Evolutionary conservation across 2,797 vertebrate species (phyloP).

Genomic region (Mustela erminea): DNA sequence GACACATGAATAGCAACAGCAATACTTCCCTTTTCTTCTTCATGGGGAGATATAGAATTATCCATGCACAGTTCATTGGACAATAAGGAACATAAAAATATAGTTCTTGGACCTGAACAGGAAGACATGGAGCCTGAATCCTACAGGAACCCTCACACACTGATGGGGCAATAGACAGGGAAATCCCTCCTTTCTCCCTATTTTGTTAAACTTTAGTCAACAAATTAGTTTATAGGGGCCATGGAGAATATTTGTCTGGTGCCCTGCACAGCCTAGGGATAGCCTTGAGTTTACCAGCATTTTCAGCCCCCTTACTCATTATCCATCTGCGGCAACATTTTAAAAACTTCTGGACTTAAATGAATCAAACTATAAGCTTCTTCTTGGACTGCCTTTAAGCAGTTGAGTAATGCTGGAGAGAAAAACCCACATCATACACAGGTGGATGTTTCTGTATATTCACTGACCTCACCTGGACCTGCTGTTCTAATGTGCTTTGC

Average conservation of each 20-base stretch:
- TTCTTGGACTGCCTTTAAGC: neutral
- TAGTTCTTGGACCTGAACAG: neutral
- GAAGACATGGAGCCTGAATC: neutral
- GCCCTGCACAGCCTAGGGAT: neutral
- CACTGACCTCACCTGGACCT: neutral
- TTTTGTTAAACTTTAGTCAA: neutral
- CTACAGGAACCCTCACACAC: too few species aligned
- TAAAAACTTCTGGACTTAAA: neutral
- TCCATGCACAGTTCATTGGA: too few species aligned
- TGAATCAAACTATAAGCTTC: neutral
- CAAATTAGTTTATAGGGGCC: neutral
- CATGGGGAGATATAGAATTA: neutral
- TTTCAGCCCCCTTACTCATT: neutral
- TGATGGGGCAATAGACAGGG: neutral
- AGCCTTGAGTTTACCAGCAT: neutral
- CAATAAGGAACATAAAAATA: neutral
- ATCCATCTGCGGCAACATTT: neutral
- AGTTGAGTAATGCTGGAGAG: neutral
- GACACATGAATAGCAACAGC: neutral
- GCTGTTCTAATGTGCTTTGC: neutral
- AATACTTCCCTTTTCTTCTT: neutral
- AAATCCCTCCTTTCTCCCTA: neutral
- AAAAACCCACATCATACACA: neutral
- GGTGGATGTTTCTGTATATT: neutral
- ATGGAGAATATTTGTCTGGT: neutral